Percentiles rank a stretch among this genome's conserved stretches.
Evolutionary conservation across 2,888 invertebrate genomes (phyloP).

Genomic region (Priocnemis perturbator): DNA sequence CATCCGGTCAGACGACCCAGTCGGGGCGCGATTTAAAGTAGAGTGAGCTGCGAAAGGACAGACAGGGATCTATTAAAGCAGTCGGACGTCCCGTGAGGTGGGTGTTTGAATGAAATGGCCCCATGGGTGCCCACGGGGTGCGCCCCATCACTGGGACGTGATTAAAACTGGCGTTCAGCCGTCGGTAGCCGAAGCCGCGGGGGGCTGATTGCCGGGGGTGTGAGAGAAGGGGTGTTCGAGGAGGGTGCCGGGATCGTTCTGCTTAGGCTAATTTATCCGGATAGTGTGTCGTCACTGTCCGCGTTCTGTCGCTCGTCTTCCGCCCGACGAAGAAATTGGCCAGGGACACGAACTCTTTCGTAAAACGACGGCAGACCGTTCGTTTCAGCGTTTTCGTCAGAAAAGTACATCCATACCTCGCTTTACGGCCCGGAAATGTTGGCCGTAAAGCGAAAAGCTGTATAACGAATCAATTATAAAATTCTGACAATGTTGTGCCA

Average conservation of each 20-base stretch:
- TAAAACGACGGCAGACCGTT: too few species aligned
- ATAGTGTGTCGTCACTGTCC: constrained; percentile 49
- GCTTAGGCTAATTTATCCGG: constrained; percentile 72
- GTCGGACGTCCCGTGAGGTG: constrained; percentile 56
- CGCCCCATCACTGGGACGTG: constrained; percentile 63
- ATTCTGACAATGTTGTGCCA: too few species aligned
- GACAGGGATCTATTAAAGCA: constrained; percentile 57
- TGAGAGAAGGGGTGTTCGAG: constrained; percentile 47
- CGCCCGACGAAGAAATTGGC: too few species aligned
- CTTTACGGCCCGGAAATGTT: too few species aligned
- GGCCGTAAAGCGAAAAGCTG: too few species aligned
- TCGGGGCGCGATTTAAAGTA: neutral
- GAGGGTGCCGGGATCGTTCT: constrained; percentile 38
- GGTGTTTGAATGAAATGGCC: constrained; percentile 64
- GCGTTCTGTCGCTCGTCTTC: neutral
- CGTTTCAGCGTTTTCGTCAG: too few species aligned
- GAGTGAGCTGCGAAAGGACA: neutral
- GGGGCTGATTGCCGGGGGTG: constrained; percentile 72
- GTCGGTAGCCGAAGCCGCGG: constrained; percentile 64
- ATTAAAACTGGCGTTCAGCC: constrained; percentile 71
- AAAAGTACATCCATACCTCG: too few species aligned
- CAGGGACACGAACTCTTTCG: too few species aligned
- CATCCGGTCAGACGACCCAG: too few species aligned
- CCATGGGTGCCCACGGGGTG: constrained; percentile 58
- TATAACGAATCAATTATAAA: too few species aligned